Conservation (phyloP, 1,140 invertebrate species). For the Hylaeus volcanicus region DNA sequence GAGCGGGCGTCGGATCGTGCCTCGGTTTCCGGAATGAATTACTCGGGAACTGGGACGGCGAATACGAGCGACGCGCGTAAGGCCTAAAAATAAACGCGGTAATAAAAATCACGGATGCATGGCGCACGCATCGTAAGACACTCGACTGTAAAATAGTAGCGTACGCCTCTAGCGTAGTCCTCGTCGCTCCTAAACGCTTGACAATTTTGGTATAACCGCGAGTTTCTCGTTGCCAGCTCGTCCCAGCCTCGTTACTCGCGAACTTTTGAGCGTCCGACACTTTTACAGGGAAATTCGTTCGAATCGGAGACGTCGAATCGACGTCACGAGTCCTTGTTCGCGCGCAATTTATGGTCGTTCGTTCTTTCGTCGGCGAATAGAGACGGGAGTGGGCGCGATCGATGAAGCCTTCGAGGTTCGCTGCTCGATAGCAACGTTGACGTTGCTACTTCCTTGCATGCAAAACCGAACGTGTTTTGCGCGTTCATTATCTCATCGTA, state of each 20-base stretch:
- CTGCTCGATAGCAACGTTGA: neutral
- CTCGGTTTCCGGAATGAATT: constrained; percentile 20
- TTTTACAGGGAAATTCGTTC: too few species aligned
- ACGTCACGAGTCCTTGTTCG: too few species aligned
- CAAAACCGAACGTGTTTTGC: neutral
- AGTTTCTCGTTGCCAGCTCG: too few species aligned
- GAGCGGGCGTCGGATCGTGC: neutral
- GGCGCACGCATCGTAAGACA: neutral
- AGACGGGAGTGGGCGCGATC: neutral
- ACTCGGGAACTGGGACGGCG: neutral
- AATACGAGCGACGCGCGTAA: constrained; percentile 3
- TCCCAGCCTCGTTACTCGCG: too few species aligned
- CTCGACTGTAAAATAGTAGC: neutral
- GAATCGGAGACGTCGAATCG: too few species aligned
- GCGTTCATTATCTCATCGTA: neutral
- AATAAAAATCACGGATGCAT: neutral
- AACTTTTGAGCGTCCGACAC: too few species aligned
- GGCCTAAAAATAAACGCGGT: constrained; percentile 10
- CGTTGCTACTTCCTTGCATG: neutral
- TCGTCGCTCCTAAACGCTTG: too few species aligned
- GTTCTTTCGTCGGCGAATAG: too few species aligned
- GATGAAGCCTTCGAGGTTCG: neutral
- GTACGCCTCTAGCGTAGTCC: too few species aligned
- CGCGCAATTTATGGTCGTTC: too few species aligned
- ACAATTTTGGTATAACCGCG: too few species aligned